A percentile compares a stretch with the other conserved stretches of the same genome.
Evolutionary conservation across 2,888 invertebrate genomes (phyloP).

Genomic region (Leptarthrus brevirostris): DNA sequence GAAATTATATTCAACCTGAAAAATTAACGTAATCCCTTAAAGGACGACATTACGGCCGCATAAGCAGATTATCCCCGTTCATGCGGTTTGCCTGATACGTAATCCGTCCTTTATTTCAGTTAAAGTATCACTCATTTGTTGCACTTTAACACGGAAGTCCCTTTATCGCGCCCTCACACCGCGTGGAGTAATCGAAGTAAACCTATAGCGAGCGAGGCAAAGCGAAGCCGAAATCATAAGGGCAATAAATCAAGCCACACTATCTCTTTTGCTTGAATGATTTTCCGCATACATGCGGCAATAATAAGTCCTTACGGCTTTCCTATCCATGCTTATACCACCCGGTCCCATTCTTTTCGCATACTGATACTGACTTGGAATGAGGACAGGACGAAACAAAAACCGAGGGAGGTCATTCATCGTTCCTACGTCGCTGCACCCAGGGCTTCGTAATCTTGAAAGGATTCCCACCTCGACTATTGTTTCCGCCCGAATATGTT

Average conservation of each 20-base stretch:
- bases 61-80: too few species aligned
- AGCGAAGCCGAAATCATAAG: slow-evolving; percentile 51
- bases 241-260: slow-evolving; percentile 60
- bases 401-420: background rate
- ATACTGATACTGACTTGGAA: background rate
- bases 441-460: slow-evolving; percentile 8
- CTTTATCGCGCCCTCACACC: slow-evolving; percentile 7
- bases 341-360: background rate
- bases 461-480: slow-evolving; percentile 23
- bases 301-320: slow-evolving; percentile 35
- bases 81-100: background rate
- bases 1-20: too few species aligned
- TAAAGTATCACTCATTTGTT: background rate
- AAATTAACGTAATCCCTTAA: too few species aligned
- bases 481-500: slow-evolving; percentile 38
- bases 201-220: slow-evolving; percentile 29
- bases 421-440: background rate
- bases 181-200: slow-evolving; percentile 26
- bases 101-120: background rate
- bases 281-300: slow-evolving; percentile 57
- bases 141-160: slow-evolving; percentile 20
- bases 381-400: slow-evolving; percentile 11
- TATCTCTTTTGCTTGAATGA: slow-evolving; percentile 66
- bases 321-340: background rate
- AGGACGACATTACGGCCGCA: too few species aligned